A percentile compares a stretch with the other conserved stretches of the same genome.
These are phyloP conservation scores for Drosophila carrolli DNA, from an alignment of 1,140 invertebrate genomes.

Conservation along the genomic window DNA sequence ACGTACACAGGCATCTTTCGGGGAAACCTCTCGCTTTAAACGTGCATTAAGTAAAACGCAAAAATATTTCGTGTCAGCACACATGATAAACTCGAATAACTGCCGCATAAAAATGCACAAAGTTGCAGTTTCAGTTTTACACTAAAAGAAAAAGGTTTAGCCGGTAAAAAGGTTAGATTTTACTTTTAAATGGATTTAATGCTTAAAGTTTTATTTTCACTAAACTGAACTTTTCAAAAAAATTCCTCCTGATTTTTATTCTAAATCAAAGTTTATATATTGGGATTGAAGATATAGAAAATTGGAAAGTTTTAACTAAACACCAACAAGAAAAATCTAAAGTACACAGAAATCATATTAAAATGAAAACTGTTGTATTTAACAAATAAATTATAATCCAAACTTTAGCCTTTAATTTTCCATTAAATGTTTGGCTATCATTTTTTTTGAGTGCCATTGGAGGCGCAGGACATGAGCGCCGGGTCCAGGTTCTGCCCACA, in stretches of 20 bases:
- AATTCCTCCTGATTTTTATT: no score
- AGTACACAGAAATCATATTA: no score
- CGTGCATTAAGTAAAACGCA: conserved; percentile 45
- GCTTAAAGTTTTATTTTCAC: no score
- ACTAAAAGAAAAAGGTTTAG: not conserved
- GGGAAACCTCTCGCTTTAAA: conserved; percentile 24
- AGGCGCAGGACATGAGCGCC: conserved; percentile 10
- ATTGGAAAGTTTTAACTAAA: not conserved
- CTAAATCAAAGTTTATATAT: no score
- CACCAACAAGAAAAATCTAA: not conserved
- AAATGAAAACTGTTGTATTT: no score
- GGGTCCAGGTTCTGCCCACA: conserved; percentile 21
- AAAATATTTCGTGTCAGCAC: conserved; percentile 50
- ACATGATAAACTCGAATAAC: conserved; percentile 55
- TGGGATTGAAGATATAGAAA: no score
- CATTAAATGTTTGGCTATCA: not conserved
- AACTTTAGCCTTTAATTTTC: no score
- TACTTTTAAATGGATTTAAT: no score
- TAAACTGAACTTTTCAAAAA: no score
- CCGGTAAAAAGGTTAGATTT: no score
- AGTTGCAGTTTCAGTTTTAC: conserved; percentile 16
- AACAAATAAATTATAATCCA: no score
- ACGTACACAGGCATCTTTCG: conserved; percentile 12
- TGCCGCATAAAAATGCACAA: conserved; percentile 64
- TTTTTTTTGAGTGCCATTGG: conserved; percentile 22